These are phyloP conservation scores for Rhagophthalmus giganteus DNA, from an alignment of 2,888 invertebrate genomes.

Conservation along the genomic window DNA sequence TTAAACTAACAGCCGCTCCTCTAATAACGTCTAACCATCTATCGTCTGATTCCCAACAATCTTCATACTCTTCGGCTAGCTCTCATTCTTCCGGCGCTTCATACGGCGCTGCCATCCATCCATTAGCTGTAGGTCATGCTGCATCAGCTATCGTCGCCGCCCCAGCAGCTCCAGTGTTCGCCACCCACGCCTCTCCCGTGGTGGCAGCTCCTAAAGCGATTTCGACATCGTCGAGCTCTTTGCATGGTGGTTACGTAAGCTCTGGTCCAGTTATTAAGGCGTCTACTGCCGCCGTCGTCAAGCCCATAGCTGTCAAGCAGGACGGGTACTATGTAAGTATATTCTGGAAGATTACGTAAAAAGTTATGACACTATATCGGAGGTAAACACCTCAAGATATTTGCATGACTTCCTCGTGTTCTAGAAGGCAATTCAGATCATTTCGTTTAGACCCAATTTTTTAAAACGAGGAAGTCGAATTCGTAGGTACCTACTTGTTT, in stretches of 20 bases:
- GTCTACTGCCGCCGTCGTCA: conserved; percentile 19
- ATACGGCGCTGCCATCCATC: conserved; percentile 19
- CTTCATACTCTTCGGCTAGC: conserved; percentile 15
- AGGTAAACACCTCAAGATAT: conserved; percentile 12
- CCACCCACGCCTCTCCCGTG: conserved; percentile 34
- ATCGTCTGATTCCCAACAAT: conserved; percentile 35
- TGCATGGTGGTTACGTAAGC: conserved; percentile 16
- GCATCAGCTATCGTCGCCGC: conserved; percentile 45
- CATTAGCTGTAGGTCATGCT: no score
- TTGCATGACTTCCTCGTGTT: conserved; percentile 10
- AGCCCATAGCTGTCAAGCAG: conserved; percentile 29
- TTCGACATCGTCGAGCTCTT: conserved; percentile 20
- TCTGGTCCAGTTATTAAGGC: conserved; percentile 24
- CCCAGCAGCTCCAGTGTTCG: conserved; percentile 52
- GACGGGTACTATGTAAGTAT: conserved; percentile 35
- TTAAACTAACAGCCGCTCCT: conserved; percentile 42
- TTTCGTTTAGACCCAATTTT: conserved; percentile 1
- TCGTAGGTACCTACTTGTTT: no score
- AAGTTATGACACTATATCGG: conserved; percentile 24
- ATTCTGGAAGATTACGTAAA: conserved; percentile 24
- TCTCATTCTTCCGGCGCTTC: conserved; percentile 28
- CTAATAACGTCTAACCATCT: conserved; percentile 49
- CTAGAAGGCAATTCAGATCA: not conserved
- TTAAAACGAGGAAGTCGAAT: not conserved
- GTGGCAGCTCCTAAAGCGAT: conserved; percentile 35